These are phyloP conservation scores for Labia minor DNA, from an alignment of 2,888 invertebrate genomes.

Conservation along the genomic window DNA sequence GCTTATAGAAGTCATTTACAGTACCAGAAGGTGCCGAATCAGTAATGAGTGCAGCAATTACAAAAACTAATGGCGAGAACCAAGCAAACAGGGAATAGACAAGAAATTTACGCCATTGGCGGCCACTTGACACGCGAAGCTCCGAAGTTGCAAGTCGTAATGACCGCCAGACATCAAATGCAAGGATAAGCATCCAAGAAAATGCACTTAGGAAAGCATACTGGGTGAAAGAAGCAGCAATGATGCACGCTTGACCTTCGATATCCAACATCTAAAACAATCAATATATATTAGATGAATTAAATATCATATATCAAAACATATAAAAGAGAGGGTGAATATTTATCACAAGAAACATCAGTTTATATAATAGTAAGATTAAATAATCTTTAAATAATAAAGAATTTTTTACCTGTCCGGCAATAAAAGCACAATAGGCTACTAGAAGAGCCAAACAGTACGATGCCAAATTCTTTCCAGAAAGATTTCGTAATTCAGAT, in stretches of 20 bases:
- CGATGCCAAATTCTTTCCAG: slow-evolving; percentile 44
- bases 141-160: slow-evolving; percentile 38
- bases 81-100: slow-evolving; percentile 38
- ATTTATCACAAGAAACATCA: too few species aligned
- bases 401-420: slow-evolving; percentile 32
- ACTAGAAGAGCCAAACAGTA: slow-evolving; percentile 38
- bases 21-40: slow-evolving; percentile 30
- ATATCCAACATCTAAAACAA: slow-evolving; percentile 26
- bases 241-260: slow-evolving; percentile 32
- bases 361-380: not conserved
- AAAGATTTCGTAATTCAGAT: slow-evolving; percentile 40
- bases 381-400: not conserved
- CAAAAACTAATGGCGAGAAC: slow-evolving; percentile 35
- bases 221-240: slow-evolving; percentile 38
- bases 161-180: slow-evolving; percentile 42
- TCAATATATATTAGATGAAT: not conserved
- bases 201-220: slow-evolving; percentile 43
- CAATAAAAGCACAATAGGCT: slow-evolving; percentile 39
- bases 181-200: slow-evolving; percentile 44
- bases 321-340: too few species aligned
- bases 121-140: slow-evolving; percentile 36
- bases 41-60: slow-evolving; percentile 33
- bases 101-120: slow-evolving; percentile 35
- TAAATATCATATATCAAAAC: too few species aligned
- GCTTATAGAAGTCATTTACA: slow-evolving; percentile 17